A percentile compares a stretch with the other conserved stretches of the same genome.
These are phyloP conservation scores for Cheilosia soror DNA, from an alignment of 2,888 invertebrate genomes.

Conservation along the genomic window DNA sequence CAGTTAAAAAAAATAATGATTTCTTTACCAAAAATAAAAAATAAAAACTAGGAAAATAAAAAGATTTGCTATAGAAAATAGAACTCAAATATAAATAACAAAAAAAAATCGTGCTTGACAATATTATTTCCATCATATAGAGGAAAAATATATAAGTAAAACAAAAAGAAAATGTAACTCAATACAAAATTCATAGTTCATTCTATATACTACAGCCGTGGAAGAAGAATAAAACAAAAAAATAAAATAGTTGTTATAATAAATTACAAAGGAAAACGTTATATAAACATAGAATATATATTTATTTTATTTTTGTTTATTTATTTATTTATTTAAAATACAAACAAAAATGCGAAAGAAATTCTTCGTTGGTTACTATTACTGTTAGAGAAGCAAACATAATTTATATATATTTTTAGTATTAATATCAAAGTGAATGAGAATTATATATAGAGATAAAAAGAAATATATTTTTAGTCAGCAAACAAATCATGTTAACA, in stretches of 20 bases:
- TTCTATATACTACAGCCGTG: constrained; percentile 43
- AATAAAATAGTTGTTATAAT: constrained; percentile 63
- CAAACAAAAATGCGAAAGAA: constrained; percentile 6
- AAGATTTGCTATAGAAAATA: constrained; percentile 49
- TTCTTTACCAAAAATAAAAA: not conserved
- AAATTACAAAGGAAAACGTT: constrained; percentile 39
- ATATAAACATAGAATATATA: constrained; percentile 46
- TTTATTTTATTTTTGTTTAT: constrained; percentile 44
- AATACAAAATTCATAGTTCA: constrained; percentile 63
- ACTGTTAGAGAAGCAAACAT: constrained; percentile 31
- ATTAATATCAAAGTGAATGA: constrained; percentile 40
- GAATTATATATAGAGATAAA: constrained; percentile 19
- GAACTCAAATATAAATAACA: constrained; percentile 16
- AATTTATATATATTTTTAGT: constrained; percentile 47
- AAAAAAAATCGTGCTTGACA: constrained; percentile 81
- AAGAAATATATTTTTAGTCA: constrained; percentile 23
- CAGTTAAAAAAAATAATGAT: constrained; percentile 14
- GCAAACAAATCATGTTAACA: constrained; percentile 62
- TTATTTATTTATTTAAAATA: constrained; percentile 39
- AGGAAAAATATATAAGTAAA: constrained; percentile 69
- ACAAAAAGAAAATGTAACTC: constrained; percentile 33
- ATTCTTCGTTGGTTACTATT: constrained; percentile 49
- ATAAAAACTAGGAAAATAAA: constrained; percentile 11
- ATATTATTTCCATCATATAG: constrained; percentile 80
- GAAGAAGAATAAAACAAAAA: constrained; percentile 19